Conservation (phyloP, 2,888 invertebrate genomes). For the Lasioglossum villosulum region DNA sequence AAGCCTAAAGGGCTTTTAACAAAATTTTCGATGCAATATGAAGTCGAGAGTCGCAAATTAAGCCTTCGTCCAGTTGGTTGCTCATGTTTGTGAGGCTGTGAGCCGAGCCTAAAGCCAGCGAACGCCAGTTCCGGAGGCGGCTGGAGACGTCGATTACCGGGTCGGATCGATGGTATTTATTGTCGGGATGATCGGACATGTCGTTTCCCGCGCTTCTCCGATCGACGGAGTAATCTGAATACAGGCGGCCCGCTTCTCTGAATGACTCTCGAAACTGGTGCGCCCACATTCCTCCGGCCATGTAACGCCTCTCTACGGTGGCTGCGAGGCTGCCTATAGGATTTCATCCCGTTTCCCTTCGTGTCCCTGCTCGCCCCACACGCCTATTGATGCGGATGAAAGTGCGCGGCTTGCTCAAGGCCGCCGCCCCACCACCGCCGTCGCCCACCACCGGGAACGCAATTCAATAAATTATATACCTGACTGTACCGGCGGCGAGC, state of each 20-base stretch:
- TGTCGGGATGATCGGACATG: neutral
- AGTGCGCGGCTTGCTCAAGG: conserved; percentile 12
- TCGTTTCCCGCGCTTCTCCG: conserved; percentile 30
- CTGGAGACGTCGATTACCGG: conserved; percentile 3
- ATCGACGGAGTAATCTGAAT: conserved; percentile 66
- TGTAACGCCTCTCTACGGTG: conserved; percentile 54
- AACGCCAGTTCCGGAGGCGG: neutral
- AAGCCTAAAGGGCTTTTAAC: neutral
- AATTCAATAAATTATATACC: conserved; percentile 15
- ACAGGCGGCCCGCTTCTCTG: conserved; percentile 67
- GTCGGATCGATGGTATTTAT: conserved; percentile 12
- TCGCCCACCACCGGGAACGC: neutral
- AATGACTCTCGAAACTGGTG: conserved; percentile 79
- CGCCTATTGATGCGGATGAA: conserved; percentile 14
- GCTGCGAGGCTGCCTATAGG: conserved; percentile 52
- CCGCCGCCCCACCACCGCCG: neutral
- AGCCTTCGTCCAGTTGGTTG: neutral
- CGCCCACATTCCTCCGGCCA: conserved; percentile 77
- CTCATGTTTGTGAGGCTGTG: neutral
- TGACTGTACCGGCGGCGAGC: conserved; percentile 11
- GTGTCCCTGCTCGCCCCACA: neutral
- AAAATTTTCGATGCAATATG: neutral
- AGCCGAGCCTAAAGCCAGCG: neutral
- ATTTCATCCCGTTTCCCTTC: conserved; percentile 36
- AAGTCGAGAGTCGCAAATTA: neutral